Evolutionary conservation across 2,888 invertebrate species (phyloP).

Genomic region (Thalpophila matura): DNA sequence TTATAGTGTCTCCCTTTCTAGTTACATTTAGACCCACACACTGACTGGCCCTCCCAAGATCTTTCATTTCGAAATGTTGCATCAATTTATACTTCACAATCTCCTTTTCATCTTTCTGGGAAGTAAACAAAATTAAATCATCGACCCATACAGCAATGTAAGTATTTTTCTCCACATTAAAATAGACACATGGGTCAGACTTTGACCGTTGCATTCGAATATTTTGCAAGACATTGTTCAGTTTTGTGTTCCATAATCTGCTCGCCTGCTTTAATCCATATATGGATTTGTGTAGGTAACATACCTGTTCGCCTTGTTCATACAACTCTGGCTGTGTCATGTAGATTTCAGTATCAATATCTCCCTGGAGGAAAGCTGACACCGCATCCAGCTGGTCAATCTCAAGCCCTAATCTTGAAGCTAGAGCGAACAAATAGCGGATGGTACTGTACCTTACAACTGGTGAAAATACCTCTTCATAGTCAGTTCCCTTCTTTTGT

Average conservation of each 20-base stretch:
- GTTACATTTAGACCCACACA: constrained; percentile 14
- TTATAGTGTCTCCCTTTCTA: background rate
- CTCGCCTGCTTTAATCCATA: constrained; percentile 26
- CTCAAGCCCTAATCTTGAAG: constrained; percentile 28
- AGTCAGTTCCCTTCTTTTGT: constrained; percentile 38
- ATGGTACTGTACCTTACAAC: constrained; percentile 42
- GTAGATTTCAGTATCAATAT: constrained; percentile 57
- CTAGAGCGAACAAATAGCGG: background rate
- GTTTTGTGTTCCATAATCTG: background rate
- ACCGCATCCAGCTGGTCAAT: constrained; percentile 29
- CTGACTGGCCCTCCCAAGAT: constrained; percentile 8
- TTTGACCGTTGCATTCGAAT: constrained; percentile 27
- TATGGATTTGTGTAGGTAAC: constrained; percentile 47
- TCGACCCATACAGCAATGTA: constrained; percentile 49
- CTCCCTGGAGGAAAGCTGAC: constrained; percentile 57
- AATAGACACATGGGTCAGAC: background rate
- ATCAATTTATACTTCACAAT: background rate
- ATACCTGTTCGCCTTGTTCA: constrained; percentile 45
- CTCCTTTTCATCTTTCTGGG: background rate
- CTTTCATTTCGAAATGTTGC: constrained; percentile 6
- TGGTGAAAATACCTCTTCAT: constrained; percentile 49
- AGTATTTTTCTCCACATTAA: constrained; percentile 8
- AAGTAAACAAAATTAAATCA: constrained; percentile 42
- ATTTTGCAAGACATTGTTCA: constrained; percentile 23
- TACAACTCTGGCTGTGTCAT: constrained; percentile 54